Evolutionary conservation across 2,888 invertebrate species (phyloP).

Genomic region (Lasioglossum lativentre): DNA sequence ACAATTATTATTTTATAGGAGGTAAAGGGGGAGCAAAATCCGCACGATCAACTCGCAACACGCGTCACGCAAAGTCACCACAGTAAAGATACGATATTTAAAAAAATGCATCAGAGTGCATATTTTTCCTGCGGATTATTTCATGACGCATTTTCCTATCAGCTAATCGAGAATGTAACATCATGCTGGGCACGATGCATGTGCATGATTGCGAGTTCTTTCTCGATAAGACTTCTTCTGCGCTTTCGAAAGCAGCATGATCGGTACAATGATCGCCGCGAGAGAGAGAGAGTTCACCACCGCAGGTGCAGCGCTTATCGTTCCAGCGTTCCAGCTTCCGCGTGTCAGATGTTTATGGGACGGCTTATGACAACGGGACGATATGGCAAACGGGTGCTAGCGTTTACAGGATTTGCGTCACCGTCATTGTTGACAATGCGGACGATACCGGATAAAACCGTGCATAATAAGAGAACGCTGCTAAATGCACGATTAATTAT

Average conservation of each 20-base stretch:
- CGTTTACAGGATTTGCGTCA: background rate
- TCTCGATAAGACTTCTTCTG: background rate
- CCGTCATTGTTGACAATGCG: background rate
- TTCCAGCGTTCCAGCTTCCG: background rate
- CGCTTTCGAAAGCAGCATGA: background rate
- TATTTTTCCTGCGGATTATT: background rate
- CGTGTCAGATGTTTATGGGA: background rate
- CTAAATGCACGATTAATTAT: constrained; percentile 21
- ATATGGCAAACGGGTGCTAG: background rate
- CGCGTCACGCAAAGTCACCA: background rate
- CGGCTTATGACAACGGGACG: background rate
- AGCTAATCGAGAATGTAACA: constrained; percentile 9
- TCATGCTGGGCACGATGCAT: constrained; percentile 15
- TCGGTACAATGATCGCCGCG: background rate
- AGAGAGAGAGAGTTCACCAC: background rate
- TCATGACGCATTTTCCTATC: constrained; percentile 33
- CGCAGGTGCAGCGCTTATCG: background rate
- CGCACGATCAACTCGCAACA: background rate
- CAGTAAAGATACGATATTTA: background rate
- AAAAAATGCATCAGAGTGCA: background rate
- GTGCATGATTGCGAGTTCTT: constrained; percentile 36
- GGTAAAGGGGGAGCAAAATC: no score
- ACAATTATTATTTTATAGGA: background rate
- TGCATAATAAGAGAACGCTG: background rate
- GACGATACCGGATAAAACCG: background rate